Conservation (phyloP, 2,888 invertebrate genomes). For the Hoplodrina ambigua region DNA sequence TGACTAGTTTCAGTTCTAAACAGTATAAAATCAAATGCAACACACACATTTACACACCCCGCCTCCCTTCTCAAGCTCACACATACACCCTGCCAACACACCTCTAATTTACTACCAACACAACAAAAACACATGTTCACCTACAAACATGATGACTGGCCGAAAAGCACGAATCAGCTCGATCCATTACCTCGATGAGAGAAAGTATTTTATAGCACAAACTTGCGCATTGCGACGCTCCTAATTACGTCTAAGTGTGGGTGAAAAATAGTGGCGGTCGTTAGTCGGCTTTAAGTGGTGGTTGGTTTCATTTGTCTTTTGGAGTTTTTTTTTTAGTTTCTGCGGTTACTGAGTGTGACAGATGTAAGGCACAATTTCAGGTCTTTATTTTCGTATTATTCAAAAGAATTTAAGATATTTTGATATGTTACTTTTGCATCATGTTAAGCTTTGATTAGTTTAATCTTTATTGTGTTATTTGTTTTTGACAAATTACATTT, state of each 20-base stretch:
- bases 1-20: not conserved
- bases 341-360: not conserved
- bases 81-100: slow-evolving; percentile 12
- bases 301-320: slow-evolving; percentile 39
- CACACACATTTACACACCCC: not conserved
- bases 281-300: slow-evolving; percentile 41
- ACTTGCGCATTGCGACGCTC: slow-evolving; percentile 68
- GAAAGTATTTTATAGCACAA: slow-evolving; percentile 78
- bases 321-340: not conserved
- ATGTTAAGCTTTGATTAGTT: too few species aligned
- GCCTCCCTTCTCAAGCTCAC: not conserved
- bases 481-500: too few species aligned
- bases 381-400: too few species aligned
- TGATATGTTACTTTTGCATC: too few species aligned
- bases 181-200: slow-evolving; percentile 82
- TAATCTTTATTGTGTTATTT: too few species aligned
- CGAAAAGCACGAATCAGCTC: slow-evolving; percentile 72
- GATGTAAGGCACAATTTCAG: too few species aligned
- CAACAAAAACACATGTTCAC: slow-evolving; percentile 43
- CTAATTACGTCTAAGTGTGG: slow-evolving; percentile 72
- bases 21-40: not conserved
- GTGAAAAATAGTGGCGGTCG: slow-evolving; percentile 62
- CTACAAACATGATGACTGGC: slow-evolving; percentile 66
- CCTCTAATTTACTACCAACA: slow-evolving; percentile 47
- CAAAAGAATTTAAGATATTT: too few species aligned